phyloP scores from a whole-genome alignment of 2,888 invertebrate genomes.

The Tetramorium bicarinatum region DNA sequence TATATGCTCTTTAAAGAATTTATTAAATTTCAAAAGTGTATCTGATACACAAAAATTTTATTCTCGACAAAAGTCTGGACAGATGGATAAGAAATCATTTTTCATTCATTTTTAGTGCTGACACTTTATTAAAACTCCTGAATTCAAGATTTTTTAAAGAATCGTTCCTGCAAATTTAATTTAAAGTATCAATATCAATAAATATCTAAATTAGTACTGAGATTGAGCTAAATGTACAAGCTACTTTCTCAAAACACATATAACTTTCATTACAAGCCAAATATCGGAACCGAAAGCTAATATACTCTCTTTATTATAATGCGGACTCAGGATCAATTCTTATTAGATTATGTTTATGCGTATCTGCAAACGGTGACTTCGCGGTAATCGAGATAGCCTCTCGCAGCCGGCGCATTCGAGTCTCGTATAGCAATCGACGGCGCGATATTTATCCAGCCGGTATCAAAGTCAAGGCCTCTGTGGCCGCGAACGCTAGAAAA shows the following conservation, averaged over 20 bases:
- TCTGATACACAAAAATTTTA: neutral
- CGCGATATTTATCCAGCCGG: constrained; percentile 60
- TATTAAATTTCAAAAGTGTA: neutral
- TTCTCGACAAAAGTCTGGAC: neutral
- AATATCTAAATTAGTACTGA: neutral
- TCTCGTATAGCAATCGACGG: constrained; percentile 42
- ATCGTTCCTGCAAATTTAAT: neutral
- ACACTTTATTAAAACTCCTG: neutral
- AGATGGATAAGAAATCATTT: neutral
- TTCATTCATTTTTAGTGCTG: neutral
- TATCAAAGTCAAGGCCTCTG: constrained; percentile 49
- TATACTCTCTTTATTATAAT: neutral
- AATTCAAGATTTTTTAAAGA: neutral
- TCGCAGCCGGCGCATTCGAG: constrained; percentile 38
- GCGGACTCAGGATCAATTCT: neutral
- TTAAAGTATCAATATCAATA: neutral
- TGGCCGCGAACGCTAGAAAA: constrained; percentile 42
- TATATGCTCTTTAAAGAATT: neutral
- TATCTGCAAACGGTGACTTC: constrained; percentile 26
- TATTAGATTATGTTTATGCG: constrained; percentile 32
- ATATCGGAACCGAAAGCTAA: neutral
- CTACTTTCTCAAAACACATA: neutral
- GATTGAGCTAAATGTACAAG: neutral
- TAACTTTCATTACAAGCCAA: neutral
- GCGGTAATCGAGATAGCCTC: constrained; percentile 26